A percentile compares a stretch with the other conserved stretches of the same genome.
These are phyloP conservation scores for Planiliza haematocheilus DNA, from an alignment of 2,113 vertebrate species.

Conservation along the genomic window DNA sequence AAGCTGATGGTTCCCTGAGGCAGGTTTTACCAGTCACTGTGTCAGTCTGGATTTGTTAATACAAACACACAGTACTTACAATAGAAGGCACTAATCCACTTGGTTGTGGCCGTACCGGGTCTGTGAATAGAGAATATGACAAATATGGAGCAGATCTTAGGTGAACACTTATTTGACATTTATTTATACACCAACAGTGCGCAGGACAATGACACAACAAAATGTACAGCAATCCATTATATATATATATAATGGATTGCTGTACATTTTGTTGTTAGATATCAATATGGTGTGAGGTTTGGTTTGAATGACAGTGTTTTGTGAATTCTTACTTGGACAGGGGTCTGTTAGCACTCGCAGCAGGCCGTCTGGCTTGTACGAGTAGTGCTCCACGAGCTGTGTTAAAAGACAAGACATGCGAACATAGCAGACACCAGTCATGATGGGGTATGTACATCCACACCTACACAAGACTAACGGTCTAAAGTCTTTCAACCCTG, in stretches of 20 bases:
- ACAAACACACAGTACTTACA: constrained; percentile 43
- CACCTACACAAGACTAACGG: background rate
- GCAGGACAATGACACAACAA: no score
- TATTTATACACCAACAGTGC: no score
- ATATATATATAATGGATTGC: no score
- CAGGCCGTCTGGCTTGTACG: constrained; percentile 95
- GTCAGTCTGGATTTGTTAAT: background rate
- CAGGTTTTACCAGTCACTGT: no score
- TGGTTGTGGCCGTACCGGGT: constrained; percentile 54
- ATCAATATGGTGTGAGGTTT: background rate
- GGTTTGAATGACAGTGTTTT: background rate
- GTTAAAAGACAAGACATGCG: constrained; percentile 6
- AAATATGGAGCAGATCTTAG: background rate
- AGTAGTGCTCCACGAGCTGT: constrained; percentile 97
- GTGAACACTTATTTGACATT: no score
- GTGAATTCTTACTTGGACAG: constrained; percentile 81
- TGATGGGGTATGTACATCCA: background rate
- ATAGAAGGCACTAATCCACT: constrained; percentile 70
- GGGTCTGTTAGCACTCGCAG: constrained; percentile 87
- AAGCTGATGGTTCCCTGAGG: no score
- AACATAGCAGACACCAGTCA: background rate
- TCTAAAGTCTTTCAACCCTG: background rate
- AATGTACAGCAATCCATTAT: no score
- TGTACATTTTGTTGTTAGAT: background rate
- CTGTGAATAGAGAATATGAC: constrained; percentile 3